These are phyloP conservation scores for Nixonia krombeini DNA, from an alignment of 1,140 invertebrate genomes.

Conservation along the genomic window DNA sequence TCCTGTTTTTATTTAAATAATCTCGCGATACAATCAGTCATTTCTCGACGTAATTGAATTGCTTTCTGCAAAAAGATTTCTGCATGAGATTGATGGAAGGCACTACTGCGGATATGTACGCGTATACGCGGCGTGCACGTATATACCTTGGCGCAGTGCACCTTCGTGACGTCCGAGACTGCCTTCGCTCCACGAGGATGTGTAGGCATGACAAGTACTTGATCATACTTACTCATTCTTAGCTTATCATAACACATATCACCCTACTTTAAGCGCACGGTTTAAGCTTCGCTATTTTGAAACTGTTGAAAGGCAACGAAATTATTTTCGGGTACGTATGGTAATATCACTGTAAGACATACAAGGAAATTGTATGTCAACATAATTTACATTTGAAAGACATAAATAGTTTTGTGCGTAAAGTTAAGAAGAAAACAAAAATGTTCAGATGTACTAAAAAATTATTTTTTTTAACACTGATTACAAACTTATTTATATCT, in stretches of 20 bases:
- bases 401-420: too few species aligned
- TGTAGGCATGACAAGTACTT: slow-evolving; percentile 24
- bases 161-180: slow-evolving; percentile 12
- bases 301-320: background rate
- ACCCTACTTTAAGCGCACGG: slow-evolving; percentile 4
- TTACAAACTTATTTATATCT: too few species aligned
- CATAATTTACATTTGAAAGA: too few species aligned
- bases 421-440: too few species aligned
- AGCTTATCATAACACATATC: slow-evolving; percentile 20
- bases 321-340: too few species aligned
- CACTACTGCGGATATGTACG: slow-evolving; percentile 8
- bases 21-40: slow-evolving; percentile 13
- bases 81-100: slow-evolving; percentile 27
- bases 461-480: too few species aligned
- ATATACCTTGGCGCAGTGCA: background rate
- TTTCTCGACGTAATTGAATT: slow-evolving; percentile 21
- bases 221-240: slow-evolving; percentile 27
- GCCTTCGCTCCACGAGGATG: slow-evolving; percentile 1
- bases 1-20: background rate
- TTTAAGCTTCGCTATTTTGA: background rate
- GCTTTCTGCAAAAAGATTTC: slow-evolving; percentile 22
- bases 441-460: too few species aligned
- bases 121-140: background rate
- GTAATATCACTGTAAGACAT: too few species aligned
- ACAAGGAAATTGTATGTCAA: too few species aligned